Evolutionary conservation across 2,888 invertebrate genomes (phyloP), one percentile per base, ranked within the genome.

Genomic region (Keiferia lycopersicella): DNA sequence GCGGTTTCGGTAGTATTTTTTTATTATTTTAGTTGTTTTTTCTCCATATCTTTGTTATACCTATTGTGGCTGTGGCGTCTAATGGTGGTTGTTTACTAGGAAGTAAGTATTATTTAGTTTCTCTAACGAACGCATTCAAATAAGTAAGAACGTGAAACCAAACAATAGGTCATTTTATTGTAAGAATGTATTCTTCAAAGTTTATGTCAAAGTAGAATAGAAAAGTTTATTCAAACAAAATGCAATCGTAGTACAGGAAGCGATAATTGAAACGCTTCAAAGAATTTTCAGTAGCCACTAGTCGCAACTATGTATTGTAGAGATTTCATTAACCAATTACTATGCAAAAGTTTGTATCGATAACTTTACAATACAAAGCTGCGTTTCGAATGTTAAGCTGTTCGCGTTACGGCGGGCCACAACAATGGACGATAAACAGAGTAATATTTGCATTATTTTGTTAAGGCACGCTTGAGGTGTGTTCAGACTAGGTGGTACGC

Each of bases 401-500:
- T 70, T 66, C 70, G 67, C 51, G 59, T 68, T 66, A 67, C 68
- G 69, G 67, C 67, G 68, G 69, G 69, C 71, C 75, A 71, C 67
- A 79, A 82, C 82, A 83, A 82, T 81, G 79, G 77, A 76, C 75
- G 73, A 79, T 81, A 81, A 81, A 81, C 76, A 75, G 69, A 68
- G 73, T 70, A 72, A 74, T 78, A 80, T 78, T 75, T 72, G 74
- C 30, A 50, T 18, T 56, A 56, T 56, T n/a, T 56, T 56, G 34
- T 34, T 64, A 64, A 69, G 73, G 74, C 80, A 77, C 65, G 75
- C 72, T 77, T 51, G 11, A 11, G 18, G 51, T 11, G 16, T 51
- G 51, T 51, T 12, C 18, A 22, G 51, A 51, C 51, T 51, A 22
- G 18, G 0, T 8, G 11, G 10, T 10, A 50, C 16, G 50, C 10